Evolutionary conservation across 2,888 invertebrate species (phyloP), one percentile per base, ranked within the genome.

Genomic region (Mallateleia sp.): DNA sequence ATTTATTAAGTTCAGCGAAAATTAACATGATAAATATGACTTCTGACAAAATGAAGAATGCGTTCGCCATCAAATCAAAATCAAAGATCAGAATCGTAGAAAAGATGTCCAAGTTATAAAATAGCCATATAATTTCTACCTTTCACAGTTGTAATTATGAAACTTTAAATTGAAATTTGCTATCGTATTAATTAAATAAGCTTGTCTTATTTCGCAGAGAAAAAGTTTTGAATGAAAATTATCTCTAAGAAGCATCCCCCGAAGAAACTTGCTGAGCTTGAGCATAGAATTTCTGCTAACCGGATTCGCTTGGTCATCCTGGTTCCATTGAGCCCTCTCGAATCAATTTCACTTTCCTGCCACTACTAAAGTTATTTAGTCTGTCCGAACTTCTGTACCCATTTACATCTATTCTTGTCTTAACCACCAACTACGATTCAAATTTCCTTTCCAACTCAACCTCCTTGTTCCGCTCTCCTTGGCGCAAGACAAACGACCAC

Each of bases 341-440:
- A 84, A 84, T 84, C 83, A 84, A 84, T 84, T 84, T 84, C 72
- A 84, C 77, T 84, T 83, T 83, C 56, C 83, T 54, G 69, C 45
- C 58, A 69, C 77, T 62, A 38, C 69, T 54, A 38, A 52, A 83
- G 75, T 83, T 77, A 83, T 83, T 83, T 77, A 77, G 77, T 67
- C 32, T 82, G 77, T 58, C 60, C 74, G 67, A 83, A 77, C 71
- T 83, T 77, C 52, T 52, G 71, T 34, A 38, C 71, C 71, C 83
- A 83, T 83, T 77, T 75, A 83, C 77, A 83, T 83, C 83, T 56
- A 83, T 77, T 83, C 83, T 71, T 71, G 83, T 83, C 77, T 83
- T 83, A 83, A 83, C 83, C 71, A 74, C 74, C 67, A 32, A 74
- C 81, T 82, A 77, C 83, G 77, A 83, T 83, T 83, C 77, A 77